Percentiles rank a stretch among this genome's conserved stretches.
Evolutionary conservation across 2,113 vertebrate species (phyloP).

Genomic region (Muntiacus reevesi): DNA sequence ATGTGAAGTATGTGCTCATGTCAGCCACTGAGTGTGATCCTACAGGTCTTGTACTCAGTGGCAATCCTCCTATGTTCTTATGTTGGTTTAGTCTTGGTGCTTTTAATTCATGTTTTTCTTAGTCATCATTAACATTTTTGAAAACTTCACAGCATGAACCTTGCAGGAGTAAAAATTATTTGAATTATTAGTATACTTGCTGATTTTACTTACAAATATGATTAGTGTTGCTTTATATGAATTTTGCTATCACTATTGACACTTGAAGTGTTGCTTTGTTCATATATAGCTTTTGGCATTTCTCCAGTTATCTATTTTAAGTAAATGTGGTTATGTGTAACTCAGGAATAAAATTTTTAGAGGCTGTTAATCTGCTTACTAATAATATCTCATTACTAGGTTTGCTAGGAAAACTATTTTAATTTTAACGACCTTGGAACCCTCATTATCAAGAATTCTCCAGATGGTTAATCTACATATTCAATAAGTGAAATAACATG

Average conservation of each 20-base stretch:
- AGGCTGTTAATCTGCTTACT: background rate
- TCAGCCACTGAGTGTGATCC: background rate
- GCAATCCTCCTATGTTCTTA: background rate
- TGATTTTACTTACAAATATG: background rate
- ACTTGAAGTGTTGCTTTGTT: background rate
- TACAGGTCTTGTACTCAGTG: background rate
- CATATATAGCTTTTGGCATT: background rate
- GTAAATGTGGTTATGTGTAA: background rate
- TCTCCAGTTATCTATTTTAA: background rate
- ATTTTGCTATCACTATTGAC: background rate
- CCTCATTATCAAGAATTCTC: background rate
- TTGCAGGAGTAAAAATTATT: background rate
- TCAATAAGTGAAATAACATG: background rate
- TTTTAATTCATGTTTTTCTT: constrained; percentile 13
- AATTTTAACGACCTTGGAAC: background rate
- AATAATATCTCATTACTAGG: background rate
- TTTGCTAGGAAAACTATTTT: background rate
- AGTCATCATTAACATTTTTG: background rate
- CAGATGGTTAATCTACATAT: background rate
- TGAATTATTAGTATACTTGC: background rate
- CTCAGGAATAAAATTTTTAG: background rate
- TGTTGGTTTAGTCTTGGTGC: background rate
- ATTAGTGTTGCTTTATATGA: background rate
- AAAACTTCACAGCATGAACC: background rate
- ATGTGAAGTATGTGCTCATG: accelerated